A percentile compares a stretch with the other conserved stretches of the same genome.
Evolutionary conservation across 2,113 vertebrate genomes (phyloP).

Genomic region (Lethenteron camtschaticum): DNA sequence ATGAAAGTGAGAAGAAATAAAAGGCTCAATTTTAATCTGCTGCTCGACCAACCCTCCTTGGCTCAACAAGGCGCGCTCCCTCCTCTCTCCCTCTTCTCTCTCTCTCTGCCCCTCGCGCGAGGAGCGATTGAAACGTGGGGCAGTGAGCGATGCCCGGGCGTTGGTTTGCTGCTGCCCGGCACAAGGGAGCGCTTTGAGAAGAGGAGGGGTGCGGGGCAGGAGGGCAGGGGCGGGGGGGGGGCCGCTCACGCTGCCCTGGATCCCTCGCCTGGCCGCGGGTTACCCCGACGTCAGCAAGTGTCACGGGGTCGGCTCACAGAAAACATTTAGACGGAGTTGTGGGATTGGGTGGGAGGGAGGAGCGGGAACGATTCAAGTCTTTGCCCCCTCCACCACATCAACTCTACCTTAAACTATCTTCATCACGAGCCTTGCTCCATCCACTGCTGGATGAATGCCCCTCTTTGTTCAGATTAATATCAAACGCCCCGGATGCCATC

Average conservation of each 20-base stretch:
- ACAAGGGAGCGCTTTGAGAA: constrained; percentile 1
- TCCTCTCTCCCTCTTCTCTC: neutral
- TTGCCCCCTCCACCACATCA: no score
- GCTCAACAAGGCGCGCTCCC: neutral
- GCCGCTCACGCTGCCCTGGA: no score
- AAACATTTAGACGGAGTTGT: neutral
- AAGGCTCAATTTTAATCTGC: constrained; percentile 5
- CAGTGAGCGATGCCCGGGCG: neutral
- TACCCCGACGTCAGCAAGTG: neutral
- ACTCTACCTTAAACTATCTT: no score
- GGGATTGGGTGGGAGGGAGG: neutral
- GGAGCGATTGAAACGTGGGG: constrained; percentile 4
- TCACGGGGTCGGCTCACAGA: constrained; percentile 1
- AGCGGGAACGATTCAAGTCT: neutral
- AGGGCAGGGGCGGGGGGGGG: no score
- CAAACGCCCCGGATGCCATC: no score
- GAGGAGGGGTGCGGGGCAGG: no score
- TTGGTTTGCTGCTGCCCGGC: neutral
- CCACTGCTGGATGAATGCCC: no score
- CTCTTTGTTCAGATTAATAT: no score
- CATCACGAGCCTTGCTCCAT: no score
- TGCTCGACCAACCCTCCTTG: neutral
- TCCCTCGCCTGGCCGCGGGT: no score
- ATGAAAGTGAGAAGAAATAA: constrained; percentile 6
- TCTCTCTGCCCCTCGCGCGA: neutral